Conservation (phyloP, 1,140 invertebrate genomes). For the Gonatopus flavifemur region DNA sequence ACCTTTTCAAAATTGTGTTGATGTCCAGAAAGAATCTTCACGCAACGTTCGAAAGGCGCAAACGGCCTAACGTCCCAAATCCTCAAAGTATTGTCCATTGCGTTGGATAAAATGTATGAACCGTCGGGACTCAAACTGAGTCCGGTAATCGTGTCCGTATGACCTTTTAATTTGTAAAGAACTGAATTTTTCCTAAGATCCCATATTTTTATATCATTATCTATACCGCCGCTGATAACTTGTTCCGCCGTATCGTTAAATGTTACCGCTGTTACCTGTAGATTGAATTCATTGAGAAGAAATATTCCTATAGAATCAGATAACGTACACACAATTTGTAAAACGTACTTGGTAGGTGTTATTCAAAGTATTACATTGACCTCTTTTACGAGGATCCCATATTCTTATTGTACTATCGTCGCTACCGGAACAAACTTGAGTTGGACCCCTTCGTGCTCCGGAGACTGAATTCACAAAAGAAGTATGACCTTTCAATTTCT, state of each 20-base stretch:
- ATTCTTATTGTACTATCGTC: conserved; percentile 94
- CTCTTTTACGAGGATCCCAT: conserved; percentile 86
- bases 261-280: conserved; percentile 79
- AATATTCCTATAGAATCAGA: neutral
- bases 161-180: conserved; percentile 80
- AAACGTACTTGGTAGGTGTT: conserved; percentile 68
- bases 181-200: conserved; percentile 91
- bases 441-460: conserved; percentile 82
- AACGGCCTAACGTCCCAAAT: conserved; percentile 83
- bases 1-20: conserved; percentile 99
- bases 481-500: conserved; percentile 90
- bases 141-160: conserved; percentile 95
- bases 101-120: conserved; percentile 91
- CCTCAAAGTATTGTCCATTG: conserved; percentile 92
- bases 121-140: conserved; percentile 92
- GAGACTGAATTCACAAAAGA: conserved; percentile 84
- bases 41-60: conserved; percentile 87
- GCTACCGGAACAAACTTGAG: conserved; percentile 87
- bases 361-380: conserved; percentile 77
- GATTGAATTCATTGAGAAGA: neutral
- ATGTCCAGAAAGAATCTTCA: conserved; percentile 91
- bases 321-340: neutral
- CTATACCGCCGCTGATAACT: conserved; percentile 87
- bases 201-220: conserved; percentile 99
- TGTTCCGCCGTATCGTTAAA: conserved; percentile 97